Percentiles rank a stretch among this genome's conserved stretches.
These are phyloP conservation scores for Poeciliopsis infans DNA, from an alignment of 2,797 vertebrate genomes.

Conservation along the genomic window DNA sequence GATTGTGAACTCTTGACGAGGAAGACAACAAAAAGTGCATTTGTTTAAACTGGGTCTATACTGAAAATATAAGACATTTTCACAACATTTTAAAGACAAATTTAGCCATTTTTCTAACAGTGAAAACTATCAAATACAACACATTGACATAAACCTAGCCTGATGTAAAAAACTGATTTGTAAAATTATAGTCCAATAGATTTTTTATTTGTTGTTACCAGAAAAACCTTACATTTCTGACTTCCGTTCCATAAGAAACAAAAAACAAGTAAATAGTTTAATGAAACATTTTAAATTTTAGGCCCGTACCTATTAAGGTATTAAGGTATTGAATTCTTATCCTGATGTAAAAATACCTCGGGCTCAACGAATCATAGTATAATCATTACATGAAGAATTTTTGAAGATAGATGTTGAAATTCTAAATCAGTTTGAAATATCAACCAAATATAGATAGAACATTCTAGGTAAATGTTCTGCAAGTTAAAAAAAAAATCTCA, in stretches of 20 bases:
- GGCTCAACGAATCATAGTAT: neutral
- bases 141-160: neutral
- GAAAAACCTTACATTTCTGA: neutral
- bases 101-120: neutral
- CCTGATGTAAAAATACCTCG: neutral
- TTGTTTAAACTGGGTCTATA: neutral
- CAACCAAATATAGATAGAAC: neutral
- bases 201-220: neutral
- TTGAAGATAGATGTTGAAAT: neutral
- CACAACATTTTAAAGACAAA: neutral
- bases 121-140: neutral
- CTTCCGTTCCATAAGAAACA: neutral
- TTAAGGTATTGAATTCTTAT: neutral
- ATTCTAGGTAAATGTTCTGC: neutral
- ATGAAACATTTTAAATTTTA: neutral
- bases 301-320: neutral
- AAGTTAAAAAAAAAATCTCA: neutral
- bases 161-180: neutral
- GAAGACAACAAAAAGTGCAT: neutral
- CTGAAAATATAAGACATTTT: neutral
- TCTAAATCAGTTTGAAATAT: neutral
- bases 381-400: neutral
- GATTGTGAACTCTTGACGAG: conserved; percentile 57
- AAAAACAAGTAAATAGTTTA: neutral
- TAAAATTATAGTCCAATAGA: neutral